phyloP scores from a whole-genome alignment of 30 jellyfish, hydroid and myxozoan genomes.

The Catostylus mosaicus region DNA sequence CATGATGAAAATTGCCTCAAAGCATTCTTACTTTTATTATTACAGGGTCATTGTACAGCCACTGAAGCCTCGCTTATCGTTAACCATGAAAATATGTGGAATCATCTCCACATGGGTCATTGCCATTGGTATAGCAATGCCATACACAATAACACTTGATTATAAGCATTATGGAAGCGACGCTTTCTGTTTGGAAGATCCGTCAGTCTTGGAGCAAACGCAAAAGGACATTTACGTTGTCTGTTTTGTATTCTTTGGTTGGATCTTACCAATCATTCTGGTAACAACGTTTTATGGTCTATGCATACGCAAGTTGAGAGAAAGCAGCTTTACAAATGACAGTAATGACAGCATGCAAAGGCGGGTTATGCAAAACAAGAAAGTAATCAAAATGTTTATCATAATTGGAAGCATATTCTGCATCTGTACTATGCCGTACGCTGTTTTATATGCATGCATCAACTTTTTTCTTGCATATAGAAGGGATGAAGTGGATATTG shows the following conservation, averaged over 20 bases:
- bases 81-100: conserved; percentile 2
- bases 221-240: conserved; percentile 18
- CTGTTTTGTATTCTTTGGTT: conserved; percentile 15
- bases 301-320: conserved; percentile 18
- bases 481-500: conserved; percentile 1
- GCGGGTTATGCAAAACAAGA: conserved; percentile 17
- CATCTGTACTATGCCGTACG: conserved; percentile 50
- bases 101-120: conserved; percentile 20
- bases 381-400: conserved; percentile 42
- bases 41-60: conserved; percentile 29
- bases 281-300: conserved; percentile 10
- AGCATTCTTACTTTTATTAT: neutral
- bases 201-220: neutral
- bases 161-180: neutral
- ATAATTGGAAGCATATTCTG: conserved; percentile 24
- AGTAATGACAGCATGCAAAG: neutral
- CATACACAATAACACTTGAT: conserved; percentile 30
- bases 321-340: neutral
- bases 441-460: conserved; percentile 5
- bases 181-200: conserved; percentile 15
- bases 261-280: conserved; percentile 24
- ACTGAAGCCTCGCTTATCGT: conserved; percentile 27
- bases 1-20: too few species aligned
- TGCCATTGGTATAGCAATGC: conserved; percentile 36
- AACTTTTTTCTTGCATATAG: conserved; percentile 16